Evolutionary conservation across 2,113 vertebrate genomes (phyloP).

Genomic region (Oncorhynchus masou): DNA sequence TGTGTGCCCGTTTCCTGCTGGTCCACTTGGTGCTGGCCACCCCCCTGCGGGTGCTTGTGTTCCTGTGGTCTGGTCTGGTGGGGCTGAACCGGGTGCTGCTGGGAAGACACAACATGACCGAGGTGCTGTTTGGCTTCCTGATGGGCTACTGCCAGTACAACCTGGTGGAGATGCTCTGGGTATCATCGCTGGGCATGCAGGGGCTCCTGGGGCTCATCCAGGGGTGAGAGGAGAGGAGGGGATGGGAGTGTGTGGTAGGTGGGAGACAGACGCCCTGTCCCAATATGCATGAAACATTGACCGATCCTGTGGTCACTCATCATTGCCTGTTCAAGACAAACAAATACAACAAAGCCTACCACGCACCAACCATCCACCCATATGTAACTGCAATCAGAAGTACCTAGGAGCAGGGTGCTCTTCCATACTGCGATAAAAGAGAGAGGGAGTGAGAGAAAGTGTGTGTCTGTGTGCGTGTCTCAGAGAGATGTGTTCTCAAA

Average conservation of each 20-base stretch:
- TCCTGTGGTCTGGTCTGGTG: constrained; percentile 87
- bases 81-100: constrained; percentile 92
- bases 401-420: too few species aligned
- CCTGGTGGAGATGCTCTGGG: constrained; percentile 89
- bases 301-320: background rate
- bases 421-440: too few species aligned
- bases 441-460: too few species aligned
- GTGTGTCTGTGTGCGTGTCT: too few species aligned
- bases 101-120: constrained; percentile 93
- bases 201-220: constrained; percentile 75
- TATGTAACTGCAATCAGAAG: too few species aligned
- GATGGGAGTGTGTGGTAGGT: background rate
- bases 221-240: background rate
- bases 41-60: constrained; percentile 85
- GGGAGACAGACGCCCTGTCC: background rate
- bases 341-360: background rate
- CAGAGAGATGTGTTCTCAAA: too few species aligned
- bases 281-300: background rate
- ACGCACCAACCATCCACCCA: background rate
- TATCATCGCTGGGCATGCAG: constrained; percentile 82
- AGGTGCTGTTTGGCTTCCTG: constrained; percentile 89
- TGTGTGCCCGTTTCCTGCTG: constrained; percentile 89
- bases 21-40: constrained; percentile 91
- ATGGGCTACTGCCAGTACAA: constrained; percentile 92
- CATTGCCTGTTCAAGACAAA: background rate